Base-by-base conservation (phyloP, 2,888 invertebrate genomes). In the Dysmachus trigonus region DNA sequence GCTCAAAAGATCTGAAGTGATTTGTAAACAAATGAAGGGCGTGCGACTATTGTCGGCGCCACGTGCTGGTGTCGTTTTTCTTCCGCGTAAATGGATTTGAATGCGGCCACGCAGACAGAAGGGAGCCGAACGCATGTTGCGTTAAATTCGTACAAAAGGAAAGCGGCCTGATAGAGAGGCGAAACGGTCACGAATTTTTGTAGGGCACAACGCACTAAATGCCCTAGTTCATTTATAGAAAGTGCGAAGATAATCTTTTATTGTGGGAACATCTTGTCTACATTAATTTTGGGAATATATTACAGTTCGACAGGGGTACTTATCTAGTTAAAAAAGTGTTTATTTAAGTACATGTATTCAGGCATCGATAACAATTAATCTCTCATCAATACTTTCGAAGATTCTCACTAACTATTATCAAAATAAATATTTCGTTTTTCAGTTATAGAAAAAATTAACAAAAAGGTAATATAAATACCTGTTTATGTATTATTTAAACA, bases 21-120 rank as follows among this genome's bases (percentile, higher is more conserved):
- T 91, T 91, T 91, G 91, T 90, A 91, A 91, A 91, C 92, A 91
- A 91, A 91, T 91, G 91, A 91, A 91, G 90, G 90, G 91, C 91
- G 90, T 91, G 90, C 91, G 62, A 41, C 83, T 85, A 86, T 88
- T 89, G 88, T 88, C 87, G 86, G 71, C 85, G 88, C 88, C 89
- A 91, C 91, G 91, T 91, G 91, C 90, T 91, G 89, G 89, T 88
- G 90, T 91, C 90, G 90, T 90, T 91, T 91, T 90, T 89, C 90
- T 90, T 90, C 89, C 90, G 89, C 90, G 89, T 88, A 89, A 89
- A 88, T 88, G 89, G 88, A 87, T 88, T 88, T 88, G 87, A 89
- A 89, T 89, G 88, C n/a, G n/a, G 22, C 27, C 13, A 30, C 35
- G 77, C n/a, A 27, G 77, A 22, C 33, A 13, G 7, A 87, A 88